phyloP scores from a whole-genome alignment of 2,888 invertebrate species.

The Pandemis cinnamomeana region DNA sequence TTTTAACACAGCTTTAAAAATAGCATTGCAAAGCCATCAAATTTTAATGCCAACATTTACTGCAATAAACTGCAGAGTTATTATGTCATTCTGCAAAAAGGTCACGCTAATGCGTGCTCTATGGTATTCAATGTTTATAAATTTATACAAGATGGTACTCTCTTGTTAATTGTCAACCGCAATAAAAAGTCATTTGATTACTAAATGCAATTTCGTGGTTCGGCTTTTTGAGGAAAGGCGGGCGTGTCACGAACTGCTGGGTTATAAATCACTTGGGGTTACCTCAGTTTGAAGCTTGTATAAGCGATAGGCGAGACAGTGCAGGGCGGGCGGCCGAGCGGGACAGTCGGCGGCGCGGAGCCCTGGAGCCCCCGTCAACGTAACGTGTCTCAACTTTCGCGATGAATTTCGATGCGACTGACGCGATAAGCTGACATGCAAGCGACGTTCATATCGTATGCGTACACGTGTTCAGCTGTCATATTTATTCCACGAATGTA shows the following conservation, averaged over 20 bases:
- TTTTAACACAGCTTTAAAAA: slow-evolving; percentile 12
- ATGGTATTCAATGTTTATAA: slow-evolving; percentile 27
- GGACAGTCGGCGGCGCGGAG: slow-evolving; percentile 51
- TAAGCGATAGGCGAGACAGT: slow-evolving; percentile 58
- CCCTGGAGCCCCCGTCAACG: slow-evolving; percentile 46
- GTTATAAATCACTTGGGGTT: slow-evolving; percentile 74
- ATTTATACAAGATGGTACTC: slow-evolving; percentile 33
- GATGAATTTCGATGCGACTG: slow-evolving; percentile 47
- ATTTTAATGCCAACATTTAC: slow-evolving; percentile 32
- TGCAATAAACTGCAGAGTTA: slow-evolving; percentile 46
- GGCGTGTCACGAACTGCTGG: slow-evolving; percentile 68
- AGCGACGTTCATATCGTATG: slow-evolving; percentile 50
- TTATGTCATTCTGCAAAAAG: slow-evolving; percentile 41
- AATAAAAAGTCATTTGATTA: slow-evolving; percentile 59
- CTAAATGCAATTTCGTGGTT: slow-evolving; percentile 66
- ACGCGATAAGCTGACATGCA: slow-evolving; percentile 63
- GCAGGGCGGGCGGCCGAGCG: slow-evolving; percentile 68
- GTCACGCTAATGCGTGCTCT: slow-evolving; percentile 38
- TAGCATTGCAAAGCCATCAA: slow-evolving; percentile 29
- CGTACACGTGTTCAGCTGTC: slow-evolving; percentile 45
- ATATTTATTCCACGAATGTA: slow-evolving; percentile 40
- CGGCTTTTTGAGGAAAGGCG: slow-evolving; percentile 60
- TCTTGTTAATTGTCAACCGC: slow-evolving; percentile 39
- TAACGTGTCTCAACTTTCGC: slow-evolving; percentile 55
- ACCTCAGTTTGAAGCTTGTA: slow-evolving; percentile 54